A percentile compares a stretch with the other conserved stretches of the same genome.
phyloP scores from a whole-genome alignment of 2,113 vertebrate species.

The Cathartes aura region DNA sequence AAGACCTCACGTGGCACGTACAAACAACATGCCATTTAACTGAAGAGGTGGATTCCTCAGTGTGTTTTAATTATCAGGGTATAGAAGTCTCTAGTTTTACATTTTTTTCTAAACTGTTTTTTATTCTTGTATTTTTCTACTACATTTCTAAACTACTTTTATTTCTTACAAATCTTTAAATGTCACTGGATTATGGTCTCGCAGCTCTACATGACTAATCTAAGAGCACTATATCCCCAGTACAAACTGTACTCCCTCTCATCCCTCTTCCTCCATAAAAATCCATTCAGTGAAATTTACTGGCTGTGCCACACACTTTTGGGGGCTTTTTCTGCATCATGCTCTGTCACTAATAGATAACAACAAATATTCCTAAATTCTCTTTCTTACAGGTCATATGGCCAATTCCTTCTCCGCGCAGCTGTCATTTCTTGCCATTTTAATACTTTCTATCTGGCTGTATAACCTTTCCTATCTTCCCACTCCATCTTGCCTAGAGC shows the following conservation, averaged over 20 bases:
- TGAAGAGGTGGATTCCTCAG: background rate
- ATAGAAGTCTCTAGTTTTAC: background rate
- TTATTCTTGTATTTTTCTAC: conserved; percentile 62
- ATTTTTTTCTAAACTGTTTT: background rate
- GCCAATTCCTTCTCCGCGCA: background rate
- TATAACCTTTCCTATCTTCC: background rate
- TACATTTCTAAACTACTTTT: background rate
- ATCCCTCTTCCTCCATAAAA: background rate
- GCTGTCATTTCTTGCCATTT: background rate
- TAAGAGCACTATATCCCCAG: background rate
- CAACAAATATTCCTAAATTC: background rate
- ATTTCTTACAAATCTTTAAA: background rate
- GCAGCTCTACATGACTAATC: background rate
- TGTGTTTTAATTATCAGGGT: conserved; percentile 20
- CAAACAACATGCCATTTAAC: background rate
- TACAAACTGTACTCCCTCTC: background rate
- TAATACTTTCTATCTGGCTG: background rate
- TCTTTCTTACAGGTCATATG: background rate
- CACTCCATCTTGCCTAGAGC: background rate
- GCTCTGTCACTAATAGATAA: background rate
- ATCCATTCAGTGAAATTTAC: background rate
- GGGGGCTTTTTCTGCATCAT: too few relatives aligned
- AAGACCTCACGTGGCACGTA: background rate
- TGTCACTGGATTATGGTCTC: background rate
- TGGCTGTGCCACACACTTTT: background rate